Evolutionary conservation across 1,140 invertebrate species (phyloP).

Genomic region (Cryptotermes secundus): DNA sequence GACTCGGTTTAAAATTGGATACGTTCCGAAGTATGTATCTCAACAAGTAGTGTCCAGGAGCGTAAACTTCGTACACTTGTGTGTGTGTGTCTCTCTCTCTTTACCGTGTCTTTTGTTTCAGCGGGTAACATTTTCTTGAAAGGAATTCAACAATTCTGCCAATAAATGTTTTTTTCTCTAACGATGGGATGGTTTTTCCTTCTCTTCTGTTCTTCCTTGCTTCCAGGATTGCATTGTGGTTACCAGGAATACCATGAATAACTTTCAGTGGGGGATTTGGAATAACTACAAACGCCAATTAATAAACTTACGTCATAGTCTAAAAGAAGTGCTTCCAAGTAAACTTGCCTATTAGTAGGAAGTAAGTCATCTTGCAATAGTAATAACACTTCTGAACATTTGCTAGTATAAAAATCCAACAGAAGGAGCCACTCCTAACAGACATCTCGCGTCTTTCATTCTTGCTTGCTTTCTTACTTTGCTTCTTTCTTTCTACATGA

Average conservation of each 20-base stretch:
- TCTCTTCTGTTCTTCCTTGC: not conserved
- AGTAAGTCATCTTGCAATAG: too few relatives aligned
- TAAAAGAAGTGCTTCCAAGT: too few relatives aligned
- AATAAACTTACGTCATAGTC: too few relatives aligned
- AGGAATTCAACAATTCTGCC: not conserved
- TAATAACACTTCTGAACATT: too few relatives aligned
- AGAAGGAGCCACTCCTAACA: too few relatives aligned
- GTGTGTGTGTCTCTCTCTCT: too few relatives aligned
- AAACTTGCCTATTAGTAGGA: too few relatives aligned
- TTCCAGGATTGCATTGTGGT: not conserved
- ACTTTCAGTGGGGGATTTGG: not conserved
- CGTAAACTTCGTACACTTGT: not conserved
- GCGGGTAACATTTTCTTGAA: not conserved
- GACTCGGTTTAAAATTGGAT: constrained; percentile 9
- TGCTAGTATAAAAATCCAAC: too few relatives aligned
- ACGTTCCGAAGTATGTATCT: not conserved
- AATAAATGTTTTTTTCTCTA: not conserved
- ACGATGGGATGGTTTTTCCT: not conserved
- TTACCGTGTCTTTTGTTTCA: not conserved
- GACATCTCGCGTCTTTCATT: too few relatives aligned
- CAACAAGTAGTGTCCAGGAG: not conserved
- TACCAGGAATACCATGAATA: not conserved
- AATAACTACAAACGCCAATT: not conserved
- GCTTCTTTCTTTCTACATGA: too few relatives aligned
- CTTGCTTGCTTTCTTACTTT: too few relatives aligned